Percentiles rank a stretch among this genome's conserved stretches.
These are phyloP conservation scores for Lapara coniferarum DNA, from an alignment of 2,888 invertebrate species.

Conservation along the genomic window DNA sequence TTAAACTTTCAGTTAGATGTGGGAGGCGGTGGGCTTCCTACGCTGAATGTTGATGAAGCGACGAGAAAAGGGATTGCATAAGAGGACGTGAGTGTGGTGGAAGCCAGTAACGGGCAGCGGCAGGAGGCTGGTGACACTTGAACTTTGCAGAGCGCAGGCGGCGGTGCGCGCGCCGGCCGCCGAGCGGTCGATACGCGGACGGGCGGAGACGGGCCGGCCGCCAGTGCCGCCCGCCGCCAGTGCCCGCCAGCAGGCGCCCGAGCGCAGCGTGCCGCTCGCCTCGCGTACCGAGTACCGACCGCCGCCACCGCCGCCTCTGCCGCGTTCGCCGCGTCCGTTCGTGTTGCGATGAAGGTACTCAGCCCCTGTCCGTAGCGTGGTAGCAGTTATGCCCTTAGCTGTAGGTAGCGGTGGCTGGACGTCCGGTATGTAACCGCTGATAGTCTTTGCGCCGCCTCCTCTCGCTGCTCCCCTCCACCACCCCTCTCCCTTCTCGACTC, in stretches of 20 bases:
- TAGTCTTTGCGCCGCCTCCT: conserved; percentile 48
- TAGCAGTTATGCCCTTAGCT: conserved; percentile 71
- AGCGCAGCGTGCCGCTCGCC: conserved; percentile 49
- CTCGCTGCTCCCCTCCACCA: conserved; percentile 37
- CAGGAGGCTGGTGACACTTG: conserved; percentile 46
- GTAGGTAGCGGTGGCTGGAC: conserved; percentile 67
- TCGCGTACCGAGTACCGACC: conserved; percentile 47
- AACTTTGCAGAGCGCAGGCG: conserved; percentile 41
- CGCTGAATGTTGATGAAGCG: neutral
- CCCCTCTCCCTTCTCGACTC: conserved; percentile 30
- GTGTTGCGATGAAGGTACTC: conserved; percentile 81
- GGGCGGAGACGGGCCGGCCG: conserved; percentile 31
- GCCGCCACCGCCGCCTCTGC: conserved; percentile 45
- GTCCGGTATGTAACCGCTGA: conserved; percentile 66
- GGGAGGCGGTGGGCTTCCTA: neutral
- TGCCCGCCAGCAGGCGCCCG: conserved; percentile 52
- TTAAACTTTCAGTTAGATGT: neutral
- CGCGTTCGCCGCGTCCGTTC: conserved; percentile 51
- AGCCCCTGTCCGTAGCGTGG: conserved; percentile 66
- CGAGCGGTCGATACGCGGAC: conserved; percentile 33
- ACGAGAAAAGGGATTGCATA: conserved; percentile 10
- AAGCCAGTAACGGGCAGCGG: neutral
- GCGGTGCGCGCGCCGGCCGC: conserved; percentile 33
- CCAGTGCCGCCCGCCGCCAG: conserved; percentile 40
- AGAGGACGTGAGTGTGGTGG: neutral